These are phyloP conservation scores for Brachionus angularis DNA, from an alignment of 1,140 invertebrate genomes.

Conservation along the genomic window DNA sequence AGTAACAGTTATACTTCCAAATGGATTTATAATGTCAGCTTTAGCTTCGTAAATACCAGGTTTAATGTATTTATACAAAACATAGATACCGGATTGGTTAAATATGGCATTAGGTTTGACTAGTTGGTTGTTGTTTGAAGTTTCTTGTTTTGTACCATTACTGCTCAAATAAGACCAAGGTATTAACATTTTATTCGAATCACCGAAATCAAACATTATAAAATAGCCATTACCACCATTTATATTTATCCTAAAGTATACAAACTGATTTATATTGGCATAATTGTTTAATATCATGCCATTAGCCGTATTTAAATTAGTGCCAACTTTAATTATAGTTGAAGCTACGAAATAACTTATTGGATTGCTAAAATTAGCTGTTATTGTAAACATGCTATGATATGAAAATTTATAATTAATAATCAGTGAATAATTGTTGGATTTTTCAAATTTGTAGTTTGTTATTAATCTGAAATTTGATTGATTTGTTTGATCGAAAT, in stretches of 20 bases:
- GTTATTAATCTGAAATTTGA: neutral
- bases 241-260: conserved; percentile 7
- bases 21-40: neutral
- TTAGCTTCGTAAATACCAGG: neutral
- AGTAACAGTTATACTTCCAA: neutral
- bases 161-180: conserved; percentile 3
- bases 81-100: conserved; percentile 12
- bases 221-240: conserved; percentile 30
- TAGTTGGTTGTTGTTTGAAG: neutral
- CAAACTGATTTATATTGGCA: neutral
- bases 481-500: neutral
- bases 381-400: conserved; percentile 2
- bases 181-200: neutral
- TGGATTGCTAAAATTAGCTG: conserved; percentile 28
- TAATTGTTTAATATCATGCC: neutral
- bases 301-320: conserved; percentile 6
- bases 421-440: neutral
- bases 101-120: conserved; percentile 7
- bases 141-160: neutral
- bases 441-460: conserved; percentile 17
- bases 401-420: neutral
- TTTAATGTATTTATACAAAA: neutral
- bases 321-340: conserved; percentile 16
- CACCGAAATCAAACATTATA: conserved; percentile 8
- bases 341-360: neutral